phyloP scores from a whole-genome alignment of 1,140 invertebrate genomes.

The Procambarus clarkii region DNA sequence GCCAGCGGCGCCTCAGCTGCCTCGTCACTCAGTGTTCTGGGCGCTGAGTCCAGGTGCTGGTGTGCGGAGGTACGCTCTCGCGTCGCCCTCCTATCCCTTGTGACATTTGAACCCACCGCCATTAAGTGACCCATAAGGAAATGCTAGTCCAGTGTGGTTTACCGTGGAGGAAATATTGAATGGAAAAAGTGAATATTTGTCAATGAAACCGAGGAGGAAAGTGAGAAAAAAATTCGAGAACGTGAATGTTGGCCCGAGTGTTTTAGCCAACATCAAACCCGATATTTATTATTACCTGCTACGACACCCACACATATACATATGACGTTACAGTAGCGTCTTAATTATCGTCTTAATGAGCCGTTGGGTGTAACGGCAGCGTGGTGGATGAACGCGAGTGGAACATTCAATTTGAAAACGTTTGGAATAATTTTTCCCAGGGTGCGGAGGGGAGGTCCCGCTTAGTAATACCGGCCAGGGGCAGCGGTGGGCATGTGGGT shows the following conservation, averaged over 20 bases:
- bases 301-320: background rate
- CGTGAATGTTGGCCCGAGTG: conserved; percentile 10
- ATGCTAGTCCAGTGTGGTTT: background rate
- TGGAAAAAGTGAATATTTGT: background rate
- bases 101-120: conserved; percentile 3
- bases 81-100: background rate
- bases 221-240: conserved; percentile 24
- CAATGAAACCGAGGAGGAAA: conserved; percentile 6
- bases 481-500: no score
- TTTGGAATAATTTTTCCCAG: conserved; percentile 33
- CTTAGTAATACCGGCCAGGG: background rate
- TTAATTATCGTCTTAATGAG: no score
- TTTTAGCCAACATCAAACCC: background rate
- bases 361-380: no score
- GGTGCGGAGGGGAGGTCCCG: conserved; percentile 11
- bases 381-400: no score
- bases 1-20: conserved; percentile 14
- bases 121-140: background rate
- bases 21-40: conserved; percentile 39
- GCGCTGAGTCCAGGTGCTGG: conserved; percentile 25
- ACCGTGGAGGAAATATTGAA: background rate
- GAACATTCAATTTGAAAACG: conserved; percentile 29
- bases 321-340: no score
- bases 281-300: background rate
- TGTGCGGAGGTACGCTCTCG: conserved; percentile 28